A percentile compares a stretch with the other conserved stretches of the same genome.
Conservation (phyloP, 2,888 invertebrate species). For the Macrosiphum euphorbiae region DNA sequence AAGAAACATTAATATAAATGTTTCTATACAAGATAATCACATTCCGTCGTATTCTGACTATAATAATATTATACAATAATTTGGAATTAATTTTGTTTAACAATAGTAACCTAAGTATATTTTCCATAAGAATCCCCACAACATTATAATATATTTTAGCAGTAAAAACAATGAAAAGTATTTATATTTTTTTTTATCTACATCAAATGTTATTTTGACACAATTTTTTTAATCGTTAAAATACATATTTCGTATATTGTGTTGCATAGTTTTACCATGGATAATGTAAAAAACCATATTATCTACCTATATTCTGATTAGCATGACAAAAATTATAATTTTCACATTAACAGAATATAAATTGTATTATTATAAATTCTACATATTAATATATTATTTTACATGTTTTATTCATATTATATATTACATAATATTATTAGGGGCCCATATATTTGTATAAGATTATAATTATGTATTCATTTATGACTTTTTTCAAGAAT, state of each 20-base stretch:
- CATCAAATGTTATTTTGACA: neutral
- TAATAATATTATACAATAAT: neutral
- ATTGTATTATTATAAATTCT: neutral
- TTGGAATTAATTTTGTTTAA: neutral
- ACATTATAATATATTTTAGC: neutral
- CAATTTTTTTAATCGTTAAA: neutral
- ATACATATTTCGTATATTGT: neutral
- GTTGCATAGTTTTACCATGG: neutral
- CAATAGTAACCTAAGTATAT: neutral
- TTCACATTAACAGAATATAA: neutral
- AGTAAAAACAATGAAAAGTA: neutral
- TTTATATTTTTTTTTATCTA: neutral
- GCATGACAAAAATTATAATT: neutral
- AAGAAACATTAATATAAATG: neutral
- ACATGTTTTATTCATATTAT: too few relatives aligned
- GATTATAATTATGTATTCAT: too few relatives aligned
- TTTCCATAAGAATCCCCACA: neutral
- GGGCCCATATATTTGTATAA: too few relatives aligned
- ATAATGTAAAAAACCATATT: neutral
- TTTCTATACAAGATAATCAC: neutral
- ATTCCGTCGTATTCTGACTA: neutral
- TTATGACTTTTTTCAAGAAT: too few relatives aligned
- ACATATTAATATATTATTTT: too few relatives aligned
- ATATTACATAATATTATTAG: too few relatives aligned
- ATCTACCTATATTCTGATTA: neutral